A percentile compares a stretch with the other conserved stretches of the same genome.
phyloP scores from a whole-genome alignment of 2,888 invertebrate genomes.

The Kuschelorhynchus macadamiae region DNA sequence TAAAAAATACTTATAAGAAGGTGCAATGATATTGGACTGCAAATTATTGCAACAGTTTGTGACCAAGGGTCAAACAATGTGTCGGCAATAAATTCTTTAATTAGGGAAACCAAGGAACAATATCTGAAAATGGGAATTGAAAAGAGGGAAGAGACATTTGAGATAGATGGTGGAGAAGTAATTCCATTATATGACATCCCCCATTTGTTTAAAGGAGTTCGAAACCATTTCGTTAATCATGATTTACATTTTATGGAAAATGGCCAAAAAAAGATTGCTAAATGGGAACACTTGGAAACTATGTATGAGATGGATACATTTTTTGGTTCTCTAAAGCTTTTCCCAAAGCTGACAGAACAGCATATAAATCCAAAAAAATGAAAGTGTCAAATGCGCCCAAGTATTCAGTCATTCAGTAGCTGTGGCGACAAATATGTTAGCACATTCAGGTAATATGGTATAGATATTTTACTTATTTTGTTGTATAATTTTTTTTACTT shows the following conservation, averaged over 20 bases:
- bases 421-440: neutral
- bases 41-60: slow-evolving; percentile 55
- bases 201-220: slow-evolving; percentile 35
- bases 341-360: slow-evolving; percentile 39
- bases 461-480: neutral
- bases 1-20: slow-evolving; percentile 48
- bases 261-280: slow-evolving; percentile 18
- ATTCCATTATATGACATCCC: slow-evolving; percentile 46
- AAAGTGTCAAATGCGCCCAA: slow-evolving; percentile 46
- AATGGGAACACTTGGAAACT: slow-evolving; percentile 32
- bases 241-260: slow-evolving; percentile 30
- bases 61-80: slow-evolving; percentile 57
- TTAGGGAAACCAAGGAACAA: neutral
- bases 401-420: too few species aligned
- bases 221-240: slow-evolving; percentile 38
- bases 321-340: slow-evolving; percentile 19
- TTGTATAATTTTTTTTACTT: too few species aligned
- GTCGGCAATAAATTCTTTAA: slow-evolving; percentile 47
- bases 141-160: slow-evolving; percentile 16
- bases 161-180: slow-evolving; percentile 18
- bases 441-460: neutral
- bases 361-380: slow-evolving; percentile 42
- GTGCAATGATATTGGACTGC: slow-evolving; percentile 48
- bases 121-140: slow-evolving; percentile 16
- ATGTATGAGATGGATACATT: slow-evolving; percentile 27